Percentiles rank a stretch among this genome's conserved stretches.
Evolutionary conservation across 2,797 vertebrate genomes (phyloP).

Genomic region (Phrynocephalus vlangalii): DNA sequence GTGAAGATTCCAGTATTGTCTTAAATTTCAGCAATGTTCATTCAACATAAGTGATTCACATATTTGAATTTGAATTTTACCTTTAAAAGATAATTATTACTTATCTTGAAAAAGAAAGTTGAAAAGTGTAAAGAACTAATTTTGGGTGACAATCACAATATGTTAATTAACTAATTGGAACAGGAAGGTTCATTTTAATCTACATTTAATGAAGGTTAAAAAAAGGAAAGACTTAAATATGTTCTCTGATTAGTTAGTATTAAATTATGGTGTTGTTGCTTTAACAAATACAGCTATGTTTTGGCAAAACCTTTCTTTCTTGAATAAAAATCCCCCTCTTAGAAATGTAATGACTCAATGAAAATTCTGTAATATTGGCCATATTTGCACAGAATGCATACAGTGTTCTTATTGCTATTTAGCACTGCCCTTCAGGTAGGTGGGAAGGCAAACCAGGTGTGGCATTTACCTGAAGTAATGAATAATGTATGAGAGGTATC

Average conservation of each 20-base stretch:
- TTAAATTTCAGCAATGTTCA: background rate
- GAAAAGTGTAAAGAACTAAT: background rate
- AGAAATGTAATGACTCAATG: background rate
- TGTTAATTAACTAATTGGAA: conserved; percentile 7
- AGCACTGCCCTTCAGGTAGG: background rate
- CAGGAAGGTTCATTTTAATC: conserved; percentile 15
- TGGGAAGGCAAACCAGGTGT: background rate
- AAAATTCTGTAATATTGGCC: background rate
- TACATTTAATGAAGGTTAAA: conserved; percentile 4
- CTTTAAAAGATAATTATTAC: conserved; percentile 8
- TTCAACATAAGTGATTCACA: background rate
- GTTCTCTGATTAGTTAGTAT: background rate
- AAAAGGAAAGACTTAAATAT: background rate
- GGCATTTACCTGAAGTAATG: too few relatives aligned
- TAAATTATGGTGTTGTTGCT: background rate
- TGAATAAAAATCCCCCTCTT: background rate
- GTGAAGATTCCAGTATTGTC: background rate
- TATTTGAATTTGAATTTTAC: conserved; percentile 9
- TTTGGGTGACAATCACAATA: conserved; percentile 17
- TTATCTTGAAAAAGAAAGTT: conserved; percentile 6
- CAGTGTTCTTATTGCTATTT: too few relatives aligned
- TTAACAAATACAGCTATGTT: background rate
- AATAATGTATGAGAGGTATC: too few relatives aligned
- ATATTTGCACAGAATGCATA: background rate
- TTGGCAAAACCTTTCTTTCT: background rate